Conservation (phyloP, 2,113 vertebrate species). For the Myxocyprinus asiaticus region DNA sequence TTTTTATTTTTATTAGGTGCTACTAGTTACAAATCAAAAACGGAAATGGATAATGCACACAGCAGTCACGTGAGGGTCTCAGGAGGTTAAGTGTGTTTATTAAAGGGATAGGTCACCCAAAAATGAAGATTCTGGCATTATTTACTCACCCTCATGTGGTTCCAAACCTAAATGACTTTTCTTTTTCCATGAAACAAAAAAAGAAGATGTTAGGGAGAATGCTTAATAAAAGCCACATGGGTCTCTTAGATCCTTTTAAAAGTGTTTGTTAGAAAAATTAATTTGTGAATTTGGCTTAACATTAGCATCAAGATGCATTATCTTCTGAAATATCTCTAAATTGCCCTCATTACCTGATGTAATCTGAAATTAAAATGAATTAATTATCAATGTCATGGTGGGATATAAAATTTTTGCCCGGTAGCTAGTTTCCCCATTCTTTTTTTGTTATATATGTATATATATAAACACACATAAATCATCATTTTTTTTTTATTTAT, state of each 20-base stretch:
- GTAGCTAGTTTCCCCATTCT: neutral
- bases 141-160: too few species aligned
- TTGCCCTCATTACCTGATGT: conserved; percentile 38
- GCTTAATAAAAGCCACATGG: neutral
- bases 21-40: too few species aligned
- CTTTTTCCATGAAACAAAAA: too few species aligned
- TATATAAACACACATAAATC: neutral
- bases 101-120: too few species aligned
- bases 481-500: too few species aligned
- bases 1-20: too few species aligned
- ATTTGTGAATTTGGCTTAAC: neutral
- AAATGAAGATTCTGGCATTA: too few species aligned
- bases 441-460: neutral
- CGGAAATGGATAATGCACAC: too few species aligned
- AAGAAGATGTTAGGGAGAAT: too few species aligned
- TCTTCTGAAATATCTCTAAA: conserved; percentile 20
- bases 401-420: neutral
- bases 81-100: too few species aligned
- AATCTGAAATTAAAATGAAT: conserved; percentile 36
- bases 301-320: neutral
- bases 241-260: neutral
- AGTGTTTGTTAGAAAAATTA: neutral
- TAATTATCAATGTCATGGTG: conserved; percentile 16
- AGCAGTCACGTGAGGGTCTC: too few species aligned
- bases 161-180: too few species aligned